Evolutionary conservation across 2,113 vertebrate species (phyloP).

Genomic region (Menidia beryllina): DNA sequence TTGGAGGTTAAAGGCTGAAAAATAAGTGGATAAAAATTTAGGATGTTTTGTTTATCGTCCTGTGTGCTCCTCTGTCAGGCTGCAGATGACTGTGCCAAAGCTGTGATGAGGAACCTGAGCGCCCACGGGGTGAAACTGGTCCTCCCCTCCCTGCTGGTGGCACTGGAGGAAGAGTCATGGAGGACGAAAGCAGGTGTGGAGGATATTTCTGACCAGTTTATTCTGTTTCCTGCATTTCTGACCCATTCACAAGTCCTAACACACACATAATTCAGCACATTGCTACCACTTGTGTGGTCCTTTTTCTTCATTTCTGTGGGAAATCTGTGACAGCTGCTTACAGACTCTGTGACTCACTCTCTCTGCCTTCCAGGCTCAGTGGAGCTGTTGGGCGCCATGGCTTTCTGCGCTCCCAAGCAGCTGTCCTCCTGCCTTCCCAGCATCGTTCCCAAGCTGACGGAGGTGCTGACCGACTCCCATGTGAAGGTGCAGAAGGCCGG

Average conservation of each 20-base stretch:
- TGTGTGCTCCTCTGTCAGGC: slow-evolving; percentile 80
- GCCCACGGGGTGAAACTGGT: slow-evolving; percentile 98
- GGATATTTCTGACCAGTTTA: neutral
- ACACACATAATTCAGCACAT: too few species aligned
- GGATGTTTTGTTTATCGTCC: neutral
- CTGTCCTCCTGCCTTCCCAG: slow-evolving; percentile 96
- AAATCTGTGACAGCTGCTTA: too few species aligned
- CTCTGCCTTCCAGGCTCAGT: slow-evolving; percentile 87
- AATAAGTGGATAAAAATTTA: too few species aligned
- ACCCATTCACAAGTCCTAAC: neutral
- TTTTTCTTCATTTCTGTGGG: neutral
- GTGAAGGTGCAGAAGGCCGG: slow-evolving; percentile 99
- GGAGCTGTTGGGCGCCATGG: slow-evolving; percentile 97
- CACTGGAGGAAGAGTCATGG: slow-evolving; percentile 98
- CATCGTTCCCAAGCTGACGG: slow-evolving; percentile 97
- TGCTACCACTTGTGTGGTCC: too few species aligned
- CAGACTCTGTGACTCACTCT: neutral
- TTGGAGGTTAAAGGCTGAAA: too few species aligned
- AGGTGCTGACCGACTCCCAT: slow-evolving; percentile 97
- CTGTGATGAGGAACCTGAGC: slow-evolving; percentile 98
- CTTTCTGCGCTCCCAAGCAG: slow-evolving; percentile 97
- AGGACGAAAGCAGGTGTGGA: slow-evolving; percentile 95
- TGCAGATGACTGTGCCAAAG: slow-evolving; percentile 98
- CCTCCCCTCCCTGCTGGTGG: slow-evolving; percentile 93
- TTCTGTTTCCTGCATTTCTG: neutral